Conservation (phyloP, 2,113 vertebrate genomes). For the Aegotheles bennettii region DNA sequence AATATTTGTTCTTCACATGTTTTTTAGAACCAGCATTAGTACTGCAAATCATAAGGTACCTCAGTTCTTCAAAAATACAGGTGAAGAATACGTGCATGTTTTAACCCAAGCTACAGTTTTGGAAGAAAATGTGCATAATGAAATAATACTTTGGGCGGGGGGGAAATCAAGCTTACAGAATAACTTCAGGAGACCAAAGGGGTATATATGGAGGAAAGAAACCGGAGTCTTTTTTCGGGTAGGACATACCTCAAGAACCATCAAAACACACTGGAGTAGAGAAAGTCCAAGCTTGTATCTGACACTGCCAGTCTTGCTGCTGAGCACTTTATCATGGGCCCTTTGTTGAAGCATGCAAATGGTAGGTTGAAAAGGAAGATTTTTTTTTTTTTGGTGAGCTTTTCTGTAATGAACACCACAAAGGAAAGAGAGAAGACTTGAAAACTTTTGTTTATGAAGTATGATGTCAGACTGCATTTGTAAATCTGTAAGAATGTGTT, state of each 20-base stretch:
- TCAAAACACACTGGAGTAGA: neutral
- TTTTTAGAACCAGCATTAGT: neutral
- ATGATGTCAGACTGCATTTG: neutral
- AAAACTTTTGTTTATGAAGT: neutral
- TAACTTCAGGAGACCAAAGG: neutral
- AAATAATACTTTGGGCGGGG: neutral
- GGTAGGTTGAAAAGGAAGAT: neutral
- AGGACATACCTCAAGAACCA: neutral
- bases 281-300: neutral
- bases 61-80: neutral
- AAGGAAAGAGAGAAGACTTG: neutral
- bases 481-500: neutral
- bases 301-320: conserved; percentile 46
- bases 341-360: neutral
- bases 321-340: conserved; percentile 23
- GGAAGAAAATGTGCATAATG: neutral
- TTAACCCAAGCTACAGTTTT: neutral
- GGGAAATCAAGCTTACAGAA: neutral
- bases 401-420: neutral
- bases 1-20: neutral
- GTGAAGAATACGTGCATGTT: neutral
- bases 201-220: neutral
- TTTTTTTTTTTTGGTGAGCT: neutral
- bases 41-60: neutral
- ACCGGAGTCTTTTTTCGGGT: neutral